phyloP scores from a whole-genome alignment of 2,888 invertebrate genomes.

The Eupithecia abbreviata region DNA sequence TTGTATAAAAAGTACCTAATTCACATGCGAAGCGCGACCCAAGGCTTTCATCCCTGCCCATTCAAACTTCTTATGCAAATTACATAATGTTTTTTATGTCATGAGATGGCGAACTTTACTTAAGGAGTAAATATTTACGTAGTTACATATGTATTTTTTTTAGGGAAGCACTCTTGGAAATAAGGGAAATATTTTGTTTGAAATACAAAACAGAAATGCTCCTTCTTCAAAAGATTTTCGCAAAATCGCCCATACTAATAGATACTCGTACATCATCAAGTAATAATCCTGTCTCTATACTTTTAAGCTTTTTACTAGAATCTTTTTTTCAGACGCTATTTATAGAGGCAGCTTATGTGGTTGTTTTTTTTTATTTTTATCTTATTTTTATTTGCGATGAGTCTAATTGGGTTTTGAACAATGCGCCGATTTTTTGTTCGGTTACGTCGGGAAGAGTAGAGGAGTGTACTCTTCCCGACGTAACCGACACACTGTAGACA shows the following conservation, averaged over 20 bases:
- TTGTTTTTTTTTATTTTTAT: too few relatives aligned
- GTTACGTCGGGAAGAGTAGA: too few relatives aligned
- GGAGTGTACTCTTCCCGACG: too few relatives aligned
- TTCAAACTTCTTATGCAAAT: constrained; percentile 83
- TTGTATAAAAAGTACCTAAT: constrained; percentile 72
- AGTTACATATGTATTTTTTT: constrained; percentile 60
- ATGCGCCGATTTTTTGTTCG: too few relatives aligned
- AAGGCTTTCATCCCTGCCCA: constrained; percentile 78
- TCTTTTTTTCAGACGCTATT: background rate
- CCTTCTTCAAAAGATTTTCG: background rate
- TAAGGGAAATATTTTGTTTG: constrained; percentile 21
- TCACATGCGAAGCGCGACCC: constrained; percentile 78
- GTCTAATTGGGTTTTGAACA: too few relatives aligned
- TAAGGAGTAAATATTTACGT: constrained; percentile 76
- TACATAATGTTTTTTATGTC: constrained; percentile 80
- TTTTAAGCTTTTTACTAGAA: background rate
- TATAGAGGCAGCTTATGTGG: background rate
- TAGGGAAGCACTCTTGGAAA: constrained; percentile 39
- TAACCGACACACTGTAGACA: too few relatives aligned
- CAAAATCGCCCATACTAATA: background rate
- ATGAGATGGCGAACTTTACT: constrained; percentile 80
- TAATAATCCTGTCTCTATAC: background rate
- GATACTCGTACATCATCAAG: background rate
- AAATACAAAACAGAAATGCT: background rate
- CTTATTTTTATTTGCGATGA: too few relatives aligned